phyloP scores from a whole-genome alignment of 2,888 invertebrate species.

The Hedya salicella region DNA sequence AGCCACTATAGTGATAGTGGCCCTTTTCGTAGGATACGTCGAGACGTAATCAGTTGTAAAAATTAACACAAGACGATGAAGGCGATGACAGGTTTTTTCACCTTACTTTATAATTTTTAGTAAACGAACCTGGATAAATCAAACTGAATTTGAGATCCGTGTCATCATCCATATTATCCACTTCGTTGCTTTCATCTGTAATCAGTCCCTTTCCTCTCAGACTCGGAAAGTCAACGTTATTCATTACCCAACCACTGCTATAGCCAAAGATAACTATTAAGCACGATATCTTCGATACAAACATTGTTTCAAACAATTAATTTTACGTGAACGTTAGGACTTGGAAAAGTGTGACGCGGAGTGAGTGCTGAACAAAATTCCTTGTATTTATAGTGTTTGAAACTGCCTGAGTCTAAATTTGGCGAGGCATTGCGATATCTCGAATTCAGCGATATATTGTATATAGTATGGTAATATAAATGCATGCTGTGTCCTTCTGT shows the following conservation, averaged over 20 bases:
- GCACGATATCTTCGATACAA: not conserved
- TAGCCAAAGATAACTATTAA: constrained; percentile 26
- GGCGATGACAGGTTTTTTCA: no score
- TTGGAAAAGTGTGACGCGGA: not conserved
- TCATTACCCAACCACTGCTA: constrained; percentile 53
- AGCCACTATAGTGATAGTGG: no score
- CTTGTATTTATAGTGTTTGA: constrained; percentile 24
- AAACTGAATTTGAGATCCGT: constrained; percentile 43
- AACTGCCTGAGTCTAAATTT: no score
- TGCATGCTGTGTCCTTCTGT: no score
- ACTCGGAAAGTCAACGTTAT: constrained; percentile 47
- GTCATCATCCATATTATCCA: constrained; percentile 44
- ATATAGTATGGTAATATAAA: no score
- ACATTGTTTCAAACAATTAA: constrained; percentile 7
- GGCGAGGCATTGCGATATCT: no score
- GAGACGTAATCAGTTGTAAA: no score
- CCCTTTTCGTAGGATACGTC: no score
- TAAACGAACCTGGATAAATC: constrained; percentile 47
- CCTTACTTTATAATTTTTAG: no score
- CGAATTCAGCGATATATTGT: no score
- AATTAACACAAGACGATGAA: no score
- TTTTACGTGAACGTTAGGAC: constrained; percentile 2
- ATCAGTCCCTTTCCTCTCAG: constrained; percentile 35
- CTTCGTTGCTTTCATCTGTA: constrained; percentile 26
- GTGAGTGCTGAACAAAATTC: not conserved